Percentiles rank a stretch among this genome's conserved stretches.
Conservation (phyloP, 2,888 invertebrate species). For the Drosophila testacea region DNA sequence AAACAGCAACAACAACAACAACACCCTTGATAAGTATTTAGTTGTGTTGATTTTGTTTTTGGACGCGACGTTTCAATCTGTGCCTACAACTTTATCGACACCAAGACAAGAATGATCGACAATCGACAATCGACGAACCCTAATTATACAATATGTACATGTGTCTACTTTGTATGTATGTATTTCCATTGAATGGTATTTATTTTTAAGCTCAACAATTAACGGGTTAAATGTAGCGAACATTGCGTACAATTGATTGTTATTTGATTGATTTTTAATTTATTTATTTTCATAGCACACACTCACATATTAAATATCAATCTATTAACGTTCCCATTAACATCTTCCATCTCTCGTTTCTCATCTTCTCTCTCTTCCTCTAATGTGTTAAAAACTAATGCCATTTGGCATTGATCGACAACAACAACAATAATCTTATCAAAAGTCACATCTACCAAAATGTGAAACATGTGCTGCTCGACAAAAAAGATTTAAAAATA, state of each 20-base stretch:
- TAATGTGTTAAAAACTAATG: slow-evolving; percentile 40
- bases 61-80: slow-evolving; percentile 81
- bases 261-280: slow-evolving; percentile 74
- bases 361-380: not conserved
- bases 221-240: slow-evolving; percentile 62
- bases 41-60: slow-evolving; percentile 78
- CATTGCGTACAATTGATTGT: slow-evolving; percentile 56
- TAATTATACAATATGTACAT: slow-evolving; percentile 15
- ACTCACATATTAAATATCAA: slow-evolving; percentile 62
- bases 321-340: slow-evolving; percentile 48
- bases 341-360: slow-evolving; percentile 3
- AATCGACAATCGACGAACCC: slow-evolving; percentile 38
- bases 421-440: slow-evolving; percentile 50
- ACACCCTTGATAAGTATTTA: slow-evolving; percentile 58
- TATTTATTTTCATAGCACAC: slow-evolving; percentile 44
- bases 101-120: slow-evolving; percentile 50
- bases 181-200: slow-evolving; percentile 1
- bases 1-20: not conserved
- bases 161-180: not conserved
- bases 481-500: not conserved
- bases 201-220: slow-evolving; percentile 41
- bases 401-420: slow-evolving; percentile 50
- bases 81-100: slow-evolving; percentile 78
- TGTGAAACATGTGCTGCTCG: slow-evolving; percentile 71
- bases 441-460: slow-evolving; percentile 60